Base-by-base conservation (phyloP, 2,113 vertebrate species). In the Pyrgilauda ruficollis region DNA sequence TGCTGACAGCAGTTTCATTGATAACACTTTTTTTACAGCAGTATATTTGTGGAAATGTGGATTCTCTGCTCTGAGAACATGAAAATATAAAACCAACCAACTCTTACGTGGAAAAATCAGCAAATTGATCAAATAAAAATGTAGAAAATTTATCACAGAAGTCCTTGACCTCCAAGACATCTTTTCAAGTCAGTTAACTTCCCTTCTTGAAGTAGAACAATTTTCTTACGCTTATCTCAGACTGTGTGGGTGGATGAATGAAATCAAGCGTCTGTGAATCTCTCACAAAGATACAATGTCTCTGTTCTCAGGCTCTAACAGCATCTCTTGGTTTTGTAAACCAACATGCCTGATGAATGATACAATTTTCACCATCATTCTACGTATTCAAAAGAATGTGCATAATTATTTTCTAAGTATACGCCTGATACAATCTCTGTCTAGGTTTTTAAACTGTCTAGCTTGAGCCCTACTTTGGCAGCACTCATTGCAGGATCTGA, bases 391-490 rank as follows among this genome's bases (percentile, higher is more conserved):
- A 69, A 91, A 84, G 82, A 93, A 96, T 82, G 69, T 84, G 79
- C 58, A 28, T 72, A 92, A 92, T 89, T 96, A 80, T 88, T 93
- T 92, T 89, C 92, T 93, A 96, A 95, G 95, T 93, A 93, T 94
- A 87, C 0, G 1, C 22, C 41, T 76, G 84, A 91, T 91, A 79
- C 20, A 49, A 75, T 90, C 76, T 86, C 61, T 84, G 76, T 72
- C 90, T 93, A 77, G 39, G 41, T 76, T 96, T 93, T 84, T 64
- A 50, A 92, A 89, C 44, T 1, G 56, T 75, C 92, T 90, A 87
- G 52, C 53, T 88, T 11, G 12, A 90, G 73, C 22, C 35, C 43
- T 55, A 4, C 33, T 84, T 92, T 84, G 85, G 87, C 79, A 88
- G 59, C 59, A 35, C 16, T 35, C 17, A 53, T 21, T 43, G 39